Conservation (phyloP, 2,113 vertebrate species). For the Macquaria ambigua region DNA sequence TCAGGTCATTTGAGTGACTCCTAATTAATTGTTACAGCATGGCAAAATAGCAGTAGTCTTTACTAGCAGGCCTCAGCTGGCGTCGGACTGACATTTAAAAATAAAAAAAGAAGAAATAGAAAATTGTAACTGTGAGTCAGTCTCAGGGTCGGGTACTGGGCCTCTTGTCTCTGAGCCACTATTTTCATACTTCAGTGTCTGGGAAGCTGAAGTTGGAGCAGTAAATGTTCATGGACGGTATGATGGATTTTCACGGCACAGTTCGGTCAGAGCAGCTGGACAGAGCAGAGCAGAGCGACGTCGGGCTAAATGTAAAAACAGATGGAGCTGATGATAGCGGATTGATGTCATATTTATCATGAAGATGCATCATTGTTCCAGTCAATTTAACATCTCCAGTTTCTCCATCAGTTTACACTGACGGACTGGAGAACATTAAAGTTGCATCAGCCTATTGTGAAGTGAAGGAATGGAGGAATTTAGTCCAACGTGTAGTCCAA, state of each 20-base stretch:
- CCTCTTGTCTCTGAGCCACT: conserved; percentile 53
- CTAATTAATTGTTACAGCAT: conserved; percentile 74
- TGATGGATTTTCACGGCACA: conserved; percentile 67
- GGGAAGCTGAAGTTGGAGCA: conserved; percentile 60
- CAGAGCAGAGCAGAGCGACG: background rate
- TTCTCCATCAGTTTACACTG: background rate
- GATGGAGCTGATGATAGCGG: conserved; percentile 55
- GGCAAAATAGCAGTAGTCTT: conserved; percentile 41
- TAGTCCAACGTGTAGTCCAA: background rate
- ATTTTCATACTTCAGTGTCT: conserved; percentile 72
- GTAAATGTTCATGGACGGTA: conserved; percentile 51
- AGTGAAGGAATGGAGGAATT: background rate
- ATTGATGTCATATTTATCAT: conserved; percentile 43
- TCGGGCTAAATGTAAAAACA: conserved; percentile 63
- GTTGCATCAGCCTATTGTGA: background rate
- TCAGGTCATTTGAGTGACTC: conserved; percentile 69
- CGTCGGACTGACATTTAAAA: conserved; percentile 56
- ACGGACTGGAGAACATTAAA: conserved; percentile 22
- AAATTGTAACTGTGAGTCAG: conserved; percentile 19
- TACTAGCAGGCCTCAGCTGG: conserved; percentile 45
- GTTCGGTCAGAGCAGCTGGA: conserved; percentile 42
- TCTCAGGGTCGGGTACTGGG: conserved; percentile 36
- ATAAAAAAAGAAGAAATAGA: conserved; percentile 8
- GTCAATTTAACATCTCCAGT: background rate
- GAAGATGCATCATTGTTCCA: conserved; percentile 24